These are phyloP conservation scores for Gallinago nigripennis DNA, from an alignment of 2,797 vertebrate species.

Conservation along the genomic window DNA sequence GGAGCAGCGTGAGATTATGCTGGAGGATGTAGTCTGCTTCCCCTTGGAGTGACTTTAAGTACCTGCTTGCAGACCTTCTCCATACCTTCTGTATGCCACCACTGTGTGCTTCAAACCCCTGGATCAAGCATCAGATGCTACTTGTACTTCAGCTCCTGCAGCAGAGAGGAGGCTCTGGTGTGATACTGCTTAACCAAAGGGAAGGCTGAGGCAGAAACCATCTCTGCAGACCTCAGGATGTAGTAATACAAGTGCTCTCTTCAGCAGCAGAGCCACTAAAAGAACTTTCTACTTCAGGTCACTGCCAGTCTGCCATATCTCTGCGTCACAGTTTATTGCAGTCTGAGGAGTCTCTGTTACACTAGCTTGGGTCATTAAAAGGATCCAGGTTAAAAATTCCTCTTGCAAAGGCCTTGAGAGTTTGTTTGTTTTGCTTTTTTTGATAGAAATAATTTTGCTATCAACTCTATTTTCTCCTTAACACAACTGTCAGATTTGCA, in stretches of 20 bases:
- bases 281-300: not conserved
- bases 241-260: not conserved
- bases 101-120: not conserved
- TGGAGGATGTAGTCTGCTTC: not conserved
- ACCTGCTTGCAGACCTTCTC: not conserved
- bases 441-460: not conserved
- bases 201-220: not conserved
- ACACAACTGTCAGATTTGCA: not conserved
- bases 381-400: not conserved
- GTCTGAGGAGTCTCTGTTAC: not conserved
- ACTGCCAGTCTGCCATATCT: not conserved
- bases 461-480: not conserved
- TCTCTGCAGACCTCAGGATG: not conserved
- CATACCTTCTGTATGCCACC: not conserved
- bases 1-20: not conserved
- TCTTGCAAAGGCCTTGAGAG: not conserved
- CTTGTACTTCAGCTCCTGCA: not conserved
- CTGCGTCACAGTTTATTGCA: not conserved
- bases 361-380: not conserved
- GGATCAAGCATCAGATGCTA: not conserved
- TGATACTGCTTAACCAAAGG: fast-evolving
- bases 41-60: not conserved
- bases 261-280: not conserved
- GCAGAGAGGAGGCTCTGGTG: not conserved
- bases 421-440: not conserved